These are phyloP conservation scores for Poecilus cupreus DNA, from an alignment of 2,888 invertebrate genomes.

Conservation along the genomic window DNA sequence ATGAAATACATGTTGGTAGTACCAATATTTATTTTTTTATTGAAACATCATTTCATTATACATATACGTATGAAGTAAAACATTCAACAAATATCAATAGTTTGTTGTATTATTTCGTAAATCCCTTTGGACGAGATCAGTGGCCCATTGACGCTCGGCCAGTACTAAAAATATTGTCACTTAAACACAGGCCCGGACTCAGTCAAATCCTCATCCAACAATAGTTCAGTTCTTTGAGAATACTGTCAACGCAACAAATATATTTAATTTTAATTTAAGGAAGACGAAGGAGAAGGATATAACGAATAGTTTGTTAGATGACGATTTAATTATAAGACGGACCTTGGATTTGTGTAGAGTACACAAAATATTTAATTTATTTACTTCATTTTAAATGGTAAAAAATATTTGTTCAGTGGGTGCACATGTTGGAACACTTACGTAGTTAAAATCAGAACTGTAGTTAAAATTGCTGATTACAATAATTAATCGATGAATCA, in stretches of 20 bases:
- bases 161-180: slow-evolving; percentile 54
- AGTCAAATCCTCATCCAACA: too few relatives aligned
- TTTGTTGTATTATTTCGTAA: slow-evolving; percentile 59
- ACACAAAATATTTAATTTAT: neutral
- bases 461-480: neutral
- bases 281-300: neutral
- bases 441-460: slow-evolving; percentile 1
- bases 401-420: slow-evolving; percentile 14
- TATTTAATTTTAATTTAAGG: neutral
- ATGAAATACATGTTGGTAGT: neutral
- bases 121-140: slow-evolving; percentile 70
- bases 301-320: neutral
- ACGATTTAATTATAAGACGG: neutral
- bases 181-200: neutral
- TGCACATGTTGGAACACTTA: slow-evolving; percentile 43
- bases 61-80: slow-evolving; percentile 71
- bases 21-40: slow-evolving; percentile 69
- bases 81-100: slow-evolving; percentile 68
- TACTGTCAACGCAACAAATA: neutral
- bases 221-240: neutral
- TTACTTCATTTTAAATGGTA: slow-evolving; percentile 27
- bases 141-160: slow-evolving; percentile 42
- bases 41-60: slow-evolving; percentile 71
- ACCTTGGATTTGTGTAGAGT: neutral
- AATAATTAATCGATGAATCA: neutral